A percentile compares a stretch with the other conserved stretches of the same genome.
phyloP scores from a whole-genome alignment of 2,113 vertebrate species.

The Tachysurus vachellii region DNA sequence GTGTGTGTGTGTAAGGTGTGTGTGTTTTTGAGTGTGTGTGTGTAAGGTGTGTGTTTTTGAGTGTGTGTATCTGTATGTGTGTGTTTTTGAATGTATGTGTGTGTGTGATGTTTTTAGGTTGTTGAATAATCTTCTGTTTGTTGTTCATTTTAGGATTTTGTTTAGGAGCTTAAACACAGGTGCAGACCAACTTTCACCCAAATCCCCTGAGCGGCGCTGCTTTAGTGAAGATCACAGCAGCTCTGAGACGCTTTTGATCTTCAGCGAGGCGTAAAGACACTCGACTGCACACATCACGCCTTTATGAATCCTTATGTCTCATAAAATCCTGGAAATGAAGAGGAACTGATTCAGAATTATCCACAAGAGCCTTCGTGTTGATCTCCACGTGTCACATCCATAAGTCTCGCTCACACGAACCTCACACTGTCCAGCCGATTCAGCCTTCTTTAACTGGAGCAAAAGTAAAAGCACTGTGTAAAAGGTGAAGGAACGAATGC shows the following conservation, averaged over 20 bases:
- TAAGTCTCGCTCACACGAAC: not conserved
- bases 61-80: too few relatives aligned
- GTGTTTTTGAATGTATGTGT: not conserved
- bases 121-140: not conserved
- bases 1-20: too few relatives aligned
- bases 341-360: not conserved
- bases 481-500: not conserved
- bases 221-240: not conserved
- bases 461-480: not conserved
- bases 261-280: not conserved
- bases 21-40: too few relatives aligned
- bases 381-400: not conserved
- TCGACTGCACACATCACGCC: not conserved
- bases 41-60: too few relatives aligned
- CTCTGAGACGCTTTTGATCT: not conserved
- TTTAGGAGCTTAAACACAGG: not conserved
- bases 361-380: not conserved
- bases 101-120: not conserved
- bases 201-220: not conserved
- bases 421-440: not conserved
- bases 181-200: conserved; percentile 10
- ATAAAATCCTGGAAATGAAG: not conserved
- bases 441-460: not conserved
- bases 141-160: not conserved
- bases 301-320: not conserved